Conservation (phyloP, 1,140 invertebrate species). For the Goniozus legneri region DNA sequence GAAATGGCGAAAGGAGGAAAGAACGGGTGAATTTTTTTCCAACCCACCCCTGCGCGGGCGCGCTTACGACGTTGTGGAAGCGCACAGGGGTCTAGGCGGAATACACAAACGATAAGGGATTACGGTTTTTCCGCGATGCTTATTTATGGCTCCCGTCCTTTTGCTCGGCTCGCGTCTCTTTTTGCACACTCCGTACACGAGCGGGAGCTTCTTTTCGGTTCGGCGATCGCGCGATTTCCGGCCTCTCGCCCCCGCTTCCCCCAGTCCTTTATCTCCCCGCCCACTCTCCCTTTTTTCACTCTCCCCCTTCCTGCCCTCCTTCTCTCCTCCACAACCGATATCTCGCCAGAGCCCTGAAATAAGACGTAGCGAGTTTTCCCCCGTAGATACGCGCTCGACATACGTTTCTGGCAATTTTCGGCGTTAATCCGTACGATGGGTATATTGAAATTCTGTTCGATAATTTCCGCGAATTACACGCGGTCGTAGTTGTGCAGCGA, state of each 20-base stretch:
- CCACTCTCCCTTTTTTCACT: background rate
- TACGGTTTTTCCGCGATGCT: conserved; percentile 17
- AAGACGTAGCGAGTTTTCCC: too few species aligned
- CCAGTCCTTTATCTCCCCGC: background rate
- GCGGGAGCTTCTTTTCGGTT: too few species aligned
- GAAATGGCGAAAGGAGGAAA: too few species aligned
- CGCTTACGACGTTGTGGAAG: too few species aligned
- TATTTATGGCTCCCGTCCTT: conserved; percentile 17
- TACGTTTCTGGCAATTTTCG: background rate
- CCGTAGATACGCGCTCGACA: too few species aligned
- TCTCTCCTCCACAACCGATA: background rate
- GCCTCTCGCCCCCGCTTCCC: background rate
- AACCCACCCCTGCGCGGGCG: too few species aligned
- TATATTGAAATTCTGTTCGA: background rate
- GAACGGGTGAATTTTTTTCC: too few species aligned
- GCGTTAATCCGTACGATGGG: background rate
- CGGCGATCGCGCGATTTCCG: too few species aligned
- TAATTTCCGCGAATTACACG: background rate
- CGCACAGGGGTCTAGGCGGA: too few species aligned
- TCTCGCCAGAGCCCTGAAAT: background rate
- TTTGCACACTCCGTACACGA: too few species aligned
- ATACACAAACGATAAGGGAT: conserved; percentile 18
- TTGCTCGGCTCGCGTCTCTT: too few species aligned
- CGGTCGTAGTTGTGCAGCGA: background rate
- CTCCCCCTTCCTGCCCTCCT: background rate